Evolutionary conservation across 1,140 invertebrate genomes (phyloP).

Genomic region (Dendroctonus valens): DNA sequence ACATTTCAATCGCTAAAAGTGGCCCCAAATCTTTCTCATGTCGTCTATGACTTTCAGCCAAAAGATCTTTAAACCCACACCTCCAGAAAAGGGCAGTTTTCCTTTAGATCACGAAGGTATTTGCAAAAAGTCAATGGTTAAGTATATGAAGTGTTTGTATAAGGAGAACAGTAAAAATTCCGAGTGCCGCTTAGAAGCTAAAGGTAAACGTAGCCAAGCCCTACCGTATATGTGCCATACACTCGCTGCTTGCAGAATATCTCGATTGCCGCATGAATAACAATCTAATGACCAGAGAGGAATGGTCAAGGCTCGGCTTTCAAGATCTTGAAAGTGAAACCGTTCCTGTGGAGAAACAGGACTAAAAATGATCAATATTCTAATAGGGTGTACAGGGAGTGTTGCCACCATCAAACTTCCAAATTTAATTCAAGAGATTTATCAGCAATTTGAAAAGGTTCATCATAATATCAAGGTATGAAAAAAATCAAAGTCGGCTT

Average conservation of each 20-base stretch:
- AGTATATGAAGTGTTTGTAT: slow-evolving; percentile 86
- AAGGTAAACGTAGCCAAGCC: slow-evolving; percentile 42
- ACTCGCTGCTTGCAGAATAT: slow-evolving; percentile 59
- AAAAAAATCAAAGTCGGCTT: too few relatives aligned
- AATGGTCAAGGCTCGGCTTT: slow-evolving; percentile 84
- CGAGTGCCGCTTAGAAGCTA: slow-evolving; percentile 73
- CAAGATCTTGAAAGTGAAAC: slow-evolving; percentile 38
- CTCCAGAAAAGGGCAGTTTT: slow-evolving; percentile 89
- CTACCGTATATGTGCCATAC: too few relatives aligned
- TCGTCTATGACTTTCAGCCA: slow-evolving; percentile 81
- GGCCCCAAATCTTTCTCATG: slow-evolving; percentile 55
- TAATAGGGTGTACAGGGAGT: slow-evolving; percentile 87
- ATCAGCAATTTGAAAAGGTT: slow-evolving; percentile 7
- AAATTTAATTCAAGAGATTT: slow-evolving; percentile 52
- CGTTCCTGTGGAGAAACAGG: slow-evolving; percentile 32
- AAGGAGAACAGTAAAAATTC: slow-evolving; percentile 73
- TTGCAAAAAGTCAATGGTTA: slow-evolving; percentile 84
- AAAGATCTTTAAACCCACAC: slow-evolving; percentile 77
- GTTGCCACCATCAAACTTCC: slow-evolving; percentile 88
- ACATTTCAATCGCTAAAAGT: too few relatives aligned
- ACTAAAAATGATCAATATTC: slow-evolving; percentile 57
- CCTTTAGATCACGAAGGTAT: slow-evolving; percentile 89
- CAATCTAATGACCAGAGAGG: slow-evolving; percentile 87
- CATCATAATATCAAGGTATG: slow-evolving; percentile 11
- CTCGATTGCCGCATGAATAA: slow-evolving; percentile 92